phyloP scores from a whole-genome alignment of 2,888 invertebrate species.

The Colletes collaris region DNA sequence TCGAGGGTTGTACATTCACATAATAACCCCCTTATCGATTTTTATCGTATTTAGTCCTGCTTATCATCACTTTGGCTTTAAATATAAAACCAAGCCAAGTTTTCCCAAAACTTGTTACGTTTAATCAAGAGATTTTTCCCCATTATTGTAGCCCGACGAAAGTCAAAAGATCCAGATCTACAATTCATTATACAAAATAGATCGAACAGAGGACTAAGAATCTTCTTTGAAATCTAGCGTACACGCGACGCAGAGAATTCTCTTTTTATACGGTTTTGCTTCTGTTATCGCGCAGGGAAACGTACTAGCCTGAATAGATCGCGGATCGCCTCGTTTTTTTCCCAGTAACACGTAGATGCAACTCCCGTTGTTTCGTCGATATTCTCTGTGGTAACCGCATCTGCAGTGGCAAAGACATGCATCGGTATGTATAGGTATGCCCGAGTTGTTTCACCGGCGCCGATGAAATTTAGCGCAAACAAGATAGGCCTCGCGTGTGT shows the following conservation, averaged over 20 bases:
- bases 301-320: conserved; percentile 20
- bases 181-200: neutral
- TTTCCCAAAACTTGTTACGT: neutral
- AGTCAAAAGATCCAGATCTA: neutral
- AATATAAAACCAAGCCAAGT: neutral
- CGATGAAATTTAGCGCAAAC: conserved; percentile 20
- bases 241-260: neutral
- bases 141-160: too few relatives aligned
- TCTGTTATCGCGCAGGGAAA: neutral
- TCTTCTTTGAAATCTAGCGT: neutral
- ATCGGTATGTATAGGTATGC: neutral
- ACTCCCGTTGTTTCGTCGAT: conserved; percentile 65
- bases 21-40: conserved; percentile 35
- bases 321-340: conserved; percentile 26
- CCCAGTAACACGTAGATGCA: conserved; percentile 21
- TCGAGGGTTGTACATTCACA: conserved; percentile 1
- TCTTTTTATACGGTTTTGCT: neutral
- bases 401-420: conserved; percentile 42
- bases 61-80: neutral
- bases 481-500: conserved; percentile 26
- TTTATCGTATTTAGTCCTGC: conserved; percentile 7
- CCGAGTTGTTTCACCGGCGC: neutral
- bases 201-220: neutral
- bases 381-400: conserved; percentile 65
- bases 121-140: too few relatives aligned